Conservation (phyloP, 2,797 vertebrate species). For the Cyprinella venusta region DNA sequence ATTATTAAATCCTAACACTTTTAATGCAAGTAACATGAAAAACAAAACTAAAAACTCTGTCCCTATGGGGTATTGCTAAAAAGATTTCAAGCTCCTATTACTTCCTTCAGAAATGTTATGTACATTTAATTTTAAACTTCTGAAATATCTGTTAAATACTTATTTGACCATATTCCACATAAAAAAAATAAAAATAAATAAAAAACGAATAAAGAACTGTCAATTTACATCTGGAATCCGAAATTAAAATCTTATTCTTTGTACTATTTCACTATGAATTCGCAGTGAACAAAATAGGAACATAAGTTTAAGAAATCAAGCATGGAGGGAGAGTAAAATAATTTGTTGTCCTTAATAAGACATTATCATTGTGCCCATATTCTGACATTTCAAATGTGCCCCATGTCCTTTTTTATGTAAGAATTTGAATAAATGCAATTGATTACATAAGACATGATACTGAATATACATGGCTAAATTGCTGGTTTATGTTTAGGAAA, state of each 20-base stretch:
- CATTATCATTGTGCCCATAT: background rate
- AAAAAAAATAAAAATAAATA: background rate
- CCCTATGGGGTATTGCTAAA: background rate
- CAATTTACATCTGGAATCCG: background rate
- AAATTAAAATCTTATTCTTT: background rate
- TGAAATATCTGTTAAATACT: background rate
- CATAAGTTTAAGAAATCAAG: no score
- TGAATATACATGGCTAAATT: background rate
- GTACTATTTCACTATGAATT: background rate
- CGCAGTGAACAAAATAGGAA: background rate
- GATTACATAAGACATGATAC: no score
- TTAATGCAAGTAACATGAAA: background rate
- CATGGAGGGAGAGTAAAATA: no score
- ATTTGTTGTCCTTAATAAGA: no score
- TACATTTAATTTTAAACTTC: background rate
- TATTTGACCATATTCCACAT: background rate
- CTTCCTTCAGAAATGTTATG: background rate
- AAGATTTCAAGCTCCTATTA: background rate
- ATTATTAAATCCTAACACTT: background rate
- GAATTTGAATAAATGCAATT: background rate
- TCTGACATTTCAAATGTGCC: background rate
- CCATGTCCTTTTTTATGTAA: background rate
- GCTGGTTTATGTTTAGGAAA: background rate
- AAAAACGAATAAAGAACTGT: background rate
- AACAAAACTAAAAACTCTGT: background rate